Conservation (phyloP, 2,797 vertebrate genomes). For the Aselliscus stoliczkanus region DNA sequence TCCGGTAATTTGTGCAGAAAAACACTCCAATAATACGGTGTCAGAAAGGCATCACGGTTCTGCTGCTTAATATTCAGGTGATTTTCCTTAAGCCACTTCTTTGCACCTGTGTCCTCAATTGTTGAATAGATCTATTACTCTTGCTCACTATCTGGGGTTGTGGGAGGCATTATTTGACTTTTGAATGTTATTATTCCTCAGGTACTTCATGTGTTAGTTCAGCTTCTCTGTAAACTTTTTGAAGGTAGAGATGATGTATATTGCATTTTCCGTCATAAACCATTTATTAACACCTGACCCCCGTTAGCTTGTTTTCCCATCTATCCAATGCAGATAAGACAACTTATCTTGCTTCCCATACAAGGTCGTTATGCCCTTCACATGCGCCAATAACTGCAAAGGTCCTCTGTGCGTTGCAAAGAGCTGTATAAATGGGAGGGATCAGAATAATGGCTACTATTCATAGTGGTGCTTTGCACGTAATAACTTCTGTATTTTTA, state of each 20-base stretch:
- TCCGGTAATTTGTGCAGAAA: neutral
- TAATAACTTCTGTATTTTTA: neutral
- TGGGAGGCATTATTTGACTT: neutral
- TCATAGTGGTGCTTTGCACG: neutral
- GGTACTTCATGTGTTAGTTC: conserved; percentile 4
- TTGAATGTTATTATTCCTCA: neutral
- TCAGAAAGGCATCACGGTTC: neutral
- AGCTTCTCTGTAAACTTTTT: neutral
- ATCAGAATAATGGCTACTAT: neutral
- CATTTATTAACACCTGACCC: neutral
- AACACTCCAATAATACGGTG: neutral
- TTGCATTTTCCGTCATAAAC: neutral
- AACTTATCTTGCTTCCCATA: neutral
- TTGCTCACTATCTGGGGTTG: neutral
- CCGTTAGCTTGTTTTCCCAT: neutral
- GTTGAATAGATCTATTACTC: neutral
- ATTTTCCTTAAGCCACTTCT: neutral
- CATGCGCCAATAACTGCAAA: neutral
- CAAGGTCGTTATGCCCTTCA: neutral
- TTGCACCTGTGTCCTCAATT: neutral
- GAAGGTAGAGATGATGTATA: conserved; percentile 1
- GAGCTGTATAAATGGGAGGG: neutral
- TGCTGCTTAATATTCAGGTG: neutral
- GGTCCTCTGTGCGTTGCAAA: neutral
- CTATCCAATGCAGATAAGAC: neutral